These are phyloP conservation scores for Passer montanus DNA, from an alignment of 2,113 vertebrate species.

Conservation along the genomic window DNA sequence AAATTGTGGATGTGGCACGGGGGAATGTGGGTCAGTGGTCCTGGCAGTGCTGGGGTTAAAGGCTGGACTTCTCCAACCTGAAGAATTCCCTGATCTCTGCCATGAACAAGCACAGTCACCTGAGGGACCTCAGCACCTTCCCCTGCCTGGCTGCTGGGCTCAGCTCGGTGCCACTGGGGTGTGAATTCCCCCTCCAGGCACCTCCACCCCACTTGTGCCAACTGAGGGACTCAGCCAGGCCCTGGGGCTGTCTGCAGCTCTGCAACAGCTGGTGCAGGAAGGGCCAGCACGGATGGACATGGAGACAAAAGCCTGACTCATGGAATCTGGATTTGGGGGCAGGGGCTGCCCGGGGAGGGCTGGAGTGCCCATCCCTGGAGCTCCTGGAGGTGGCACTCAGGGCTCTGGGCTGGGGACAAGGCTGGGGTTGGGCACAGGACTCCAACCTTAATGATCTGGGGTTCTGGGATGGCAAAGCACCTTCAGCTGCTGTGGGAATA, in stretches of 20 bases:
- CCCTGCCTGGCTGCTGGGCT: background rate
- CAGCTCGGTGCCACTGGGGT: background rate
- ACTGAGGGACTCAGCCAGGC: background rate
- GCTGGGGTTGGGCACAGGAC: background rate
- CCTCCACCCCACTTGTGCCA: background rate
- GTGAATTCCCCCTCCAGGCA: background rate
- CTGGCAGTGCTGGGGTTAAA: background rate
- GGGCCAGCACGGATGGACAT: background rate
- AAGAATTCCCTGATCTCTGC: background rate
- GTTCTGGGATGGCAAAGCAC: background rate
- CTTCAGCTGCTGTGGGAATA: background rate
- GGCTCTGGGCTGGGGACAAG: background rate
- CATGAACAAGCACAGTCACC: background rate
- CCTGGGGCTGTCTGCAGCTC: fast-evolving
- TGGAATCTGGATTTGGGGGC: fast-evolving
- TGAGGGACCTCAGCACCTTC: fast-evolving
- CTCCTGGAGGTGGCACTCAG: fast-evolving
- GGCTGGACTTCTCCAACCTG: background rate
- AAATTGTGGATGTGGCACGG: fast-evolving
- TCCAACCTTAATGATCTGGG: background rate
- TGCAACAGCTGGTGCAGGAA: fast-evolving
- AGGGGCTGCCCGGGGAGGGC: background rate
- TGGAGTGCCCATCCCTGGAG: background rate
- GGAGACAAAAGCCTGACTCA: background rate
- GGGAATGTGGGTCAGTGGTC: fast-evolving